phyloP scores from a whole-genome alignment of 2,888 invertebrate species.

The Neria commutata region DNA sequence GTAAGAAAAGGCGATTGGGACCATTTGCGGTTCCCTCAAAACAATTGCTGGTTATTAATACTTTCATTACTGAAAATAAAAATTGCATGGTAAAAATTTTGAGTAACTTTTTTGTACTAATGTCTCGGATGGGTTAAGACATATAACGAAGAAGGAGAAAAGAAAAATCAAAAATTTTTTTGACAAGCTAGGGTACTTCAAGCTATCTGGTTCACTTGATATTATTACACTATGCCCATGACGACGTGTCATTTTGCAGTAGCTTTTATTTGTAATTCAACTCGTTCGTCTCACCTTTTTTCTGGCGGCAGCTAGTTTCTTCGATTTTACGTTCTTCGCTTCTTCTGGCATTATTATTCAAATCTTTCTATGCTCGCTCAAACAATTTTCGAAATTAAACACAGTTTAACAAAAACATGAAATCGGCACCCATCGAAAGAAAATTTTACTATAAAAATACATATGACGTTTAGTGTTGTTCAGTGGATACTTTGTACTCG shows the following conservation, averaged over 20 bases:
- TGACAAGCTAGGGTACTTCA: too few relatives aligned
- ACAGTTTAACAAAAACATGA: too few relatives aligned
- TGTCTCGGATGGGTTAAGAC: too few relatives aligned
- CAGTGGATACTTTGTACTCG: too few relatives aligned
- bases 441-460: too few relatives aligned
- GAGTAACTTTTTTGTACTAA: not conserved
- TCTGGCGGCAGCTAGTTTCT: constrained; percentile 59
- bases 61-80: not conserved
- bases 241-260: constrained; percentile 28
- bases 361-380: not conserved
- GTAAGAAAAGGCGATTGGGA: too few relatives aligned
- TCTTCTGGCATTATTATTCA: constrained; percentile 51
- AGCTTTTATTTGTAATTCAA: constrained; percentile 26
- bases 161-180: constrained; percentile 6
- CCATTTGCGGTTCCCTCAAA: too few relatives aligned
- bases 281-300: constrained; percentile 59
- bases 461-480: too few relatives aligned
- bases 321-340: constrained; percentile 53
- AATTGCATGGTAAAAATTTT: constrained; percentile 21
- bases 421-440: too few relatives aligned
- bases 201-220: too few relatives aligned
- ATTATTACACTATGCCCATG: not conserved
- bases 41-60: too few relatives aligned
- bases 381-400: not conserved
- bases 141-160: not conserved